Evolutionary conservation across 1,140 invertebrate genomes (phyloP).

Genomic region (Drosophila biarmipes): DNA sequence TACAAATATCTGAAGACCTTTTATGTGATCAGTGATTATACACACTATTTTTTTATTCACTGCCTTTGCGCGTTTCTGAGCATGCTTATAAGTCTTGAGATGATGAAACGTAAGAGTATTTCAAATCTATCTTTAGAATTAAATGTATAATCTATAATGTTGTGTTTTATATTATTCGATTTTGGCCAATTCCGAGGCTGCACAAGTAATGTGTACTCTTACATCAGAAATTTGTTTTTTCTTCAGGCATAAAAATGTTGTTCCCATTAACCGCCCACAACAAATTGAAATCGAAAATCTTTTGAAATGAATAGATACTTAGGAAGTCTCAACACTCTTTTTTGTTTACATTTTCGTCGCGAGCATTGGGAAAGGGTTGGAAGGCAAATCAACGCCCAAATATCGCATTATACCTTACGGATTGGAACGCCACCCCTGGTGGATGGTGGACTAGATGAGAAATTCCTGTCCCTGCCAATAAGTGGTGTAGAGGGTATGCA

Average conservation of each 20-base stretch:
- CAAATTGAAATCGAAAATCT: neutral
- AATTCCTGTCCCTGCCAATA: neutral
- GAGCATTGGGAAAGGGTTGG: neutral
- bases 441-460: neutral
- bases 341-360: constrained; percentile 2
- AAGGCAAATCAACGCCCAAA: neutral
- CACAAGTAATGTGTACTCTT: neutral
- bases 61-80: too few species aligned
- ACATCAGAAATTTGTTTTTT: neutral
- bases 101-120: neutral
- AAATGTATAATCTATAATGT: neutral
- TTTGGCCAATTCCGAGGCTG: too few species aligned
- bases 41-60: too few species aligned
- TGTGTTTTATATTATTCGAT: too few species aligned
- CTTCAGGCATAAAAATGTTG: neutral
- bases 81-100: too few species aligned
- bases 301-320: neutral
- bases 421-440: neutral
- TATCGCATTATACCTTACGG: neutral
- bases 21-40: too few species aligned
- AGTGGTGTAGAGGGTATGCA: neutral
- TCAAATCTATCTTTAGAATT: neutral
- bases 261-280: neutral
- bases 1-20: too few species aligned
- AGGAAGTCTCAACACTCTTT: neutral